Evolutionary conservation across 2,888 invertebrate genomes (phyloP).

Genomic region (Escarpia spicata): DNA sequence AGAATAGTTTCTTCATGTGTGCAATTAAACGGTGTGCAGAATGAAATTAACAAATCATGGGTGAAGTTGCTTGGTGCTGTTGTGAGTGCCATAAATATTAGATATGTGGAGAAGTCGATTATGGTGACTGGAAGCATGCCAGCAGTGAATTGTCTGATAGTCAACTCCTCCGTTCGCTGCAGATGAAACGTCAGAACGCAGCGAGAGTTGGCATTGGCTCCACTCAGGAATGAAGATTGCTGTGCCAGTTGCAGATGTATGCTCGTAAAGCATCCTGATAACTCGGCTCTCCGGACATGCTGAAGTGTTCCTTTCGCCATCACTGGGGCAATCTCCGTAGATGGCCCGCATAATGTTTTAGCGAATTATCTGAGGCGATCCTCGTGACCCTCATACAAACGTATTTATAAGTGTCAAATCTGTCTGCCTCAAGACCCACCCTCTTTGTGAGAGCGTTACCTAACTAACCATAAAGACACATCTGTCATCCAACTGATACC

Average conservation of each 20-base stretch:
- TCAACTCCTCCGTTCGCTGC: neutral
- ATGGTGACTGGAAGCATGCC: neutral
- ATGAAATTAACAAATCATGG: neutral
- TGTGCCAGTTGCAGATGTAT: neutral
- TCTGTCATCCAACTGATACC: neutral
- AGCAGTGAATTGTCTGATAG: constrained; percentile 5
- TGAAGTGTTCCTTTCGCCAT: neutral
- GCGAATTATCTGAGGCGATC: neutral
- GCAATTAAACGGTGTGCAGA: neutral
- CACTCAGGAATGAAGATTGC: constrained; percentile 10
- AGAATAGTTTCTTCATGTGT: neutral
- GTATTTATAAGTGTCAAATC: neutral
- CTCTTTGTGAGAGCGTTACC: neutral
- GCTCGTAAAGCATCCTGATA: neutral
- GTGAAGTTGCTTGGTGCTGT: neutral
- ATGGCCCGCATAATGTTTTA: neutral
- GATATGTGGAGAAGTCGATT: neutral
- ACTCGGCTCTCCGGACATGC: neutral
- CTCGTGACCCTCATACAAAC: neutral
- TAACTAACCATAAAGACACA: constrained; percentile 1
- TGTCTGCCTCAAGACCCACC: neutral
- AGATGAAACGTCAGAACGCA: neutral
- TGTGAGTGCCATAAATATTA: constrained; percentile 13
- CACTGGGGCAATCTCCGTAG: neutral
- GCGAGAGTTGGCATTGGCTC: neutral